A percentile compares a stretch with the other conserved stretches of the same genome.
Evolutionary conservation across 2,113 vertebrate genomes (phyloP).

Genomic region (Ageneiosus marmoratus): DNA sequence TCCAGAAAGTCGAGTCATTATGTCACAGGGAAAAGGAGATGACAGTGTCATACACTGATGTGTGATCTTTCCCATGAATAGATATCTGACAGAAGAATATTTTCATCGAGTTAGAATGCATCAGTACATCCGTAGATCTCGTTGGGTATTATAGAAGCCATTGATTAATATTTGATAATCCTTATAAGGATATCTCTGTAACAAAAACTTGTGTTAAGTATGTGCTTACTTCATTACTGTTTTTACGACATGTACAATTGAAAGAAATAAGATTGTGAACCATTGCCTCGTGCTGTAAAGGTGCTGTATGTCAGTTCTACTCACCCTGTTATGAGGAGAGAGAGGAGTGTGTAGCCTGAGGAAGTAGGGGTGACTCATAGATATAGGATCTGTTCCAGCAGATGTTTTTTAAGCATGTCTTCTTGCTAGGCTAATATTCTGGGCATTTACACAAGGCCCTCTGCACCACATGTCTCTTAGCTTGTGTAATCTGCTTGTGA

Average conservation of each 20-base stretch:
- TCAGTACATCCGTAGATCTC: no score
- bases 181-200: neutral
- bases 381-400: conserved; percentile 49
- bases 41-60: neutral
- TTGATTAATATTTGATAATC: neutral
- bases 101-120: no score
- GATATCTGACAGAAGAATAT: neutral
- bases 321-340: conserved; percentile 11
- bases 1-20: neutral
- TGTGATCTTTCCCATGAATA: neutral
- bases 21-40: neutral
- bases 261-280: neutral
- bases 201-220: neutral
- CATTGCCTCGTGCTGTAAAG: neutral
- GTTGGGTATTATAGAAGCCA: neutral
- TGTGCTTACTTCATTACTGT: neutral
- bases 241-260: neutral
- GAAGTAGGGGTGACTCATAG: conserved; percentile 52
- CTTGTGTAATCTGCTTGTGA: conserved; percentile 45
- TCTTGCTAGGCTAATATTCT: conserved; percentile 43
- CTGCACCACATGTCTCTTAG: conserved; percentile 37
- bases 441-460: conserved; percentile 35
- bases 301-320: conserved; percentile 21
- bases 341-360: conserved; percentile 31
- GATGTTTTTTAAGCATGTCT: conserved; percentile 50